These are phyloP conservation scores for Ibidorhyncha struthersii DNA, from an alignment of 2,113 vertebrate species.

Conservation along the genomic window DNA sequence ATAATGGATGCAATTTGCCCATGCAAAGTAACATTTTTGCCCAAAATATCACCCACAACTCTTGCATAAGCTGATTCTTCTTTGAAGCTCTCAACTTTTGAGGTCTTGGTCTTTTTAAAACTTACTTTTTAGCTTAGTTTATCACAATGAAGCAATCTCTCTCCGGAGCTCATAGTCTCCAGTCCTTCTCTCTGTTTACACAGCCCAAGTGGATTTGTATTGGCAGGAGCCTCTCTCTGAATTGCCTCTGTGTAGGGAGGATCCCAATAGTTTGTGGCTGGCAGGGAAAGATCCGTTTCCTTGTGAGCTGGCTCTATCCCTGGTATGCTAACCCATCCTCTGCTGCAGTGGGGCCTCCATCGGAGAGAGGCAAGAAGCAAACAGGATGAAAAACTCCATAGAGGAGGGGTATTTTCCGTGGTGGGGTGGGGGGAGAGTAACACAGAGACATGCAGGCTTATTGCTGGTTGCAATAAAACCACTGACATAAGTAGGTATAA, in stretches of 20 bases:
- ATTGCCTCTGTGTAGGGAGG: background rate
- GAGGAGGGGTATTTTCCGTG: background rate
- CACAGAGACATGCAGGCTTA: background rate
- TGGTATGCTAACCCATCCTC: background rate
- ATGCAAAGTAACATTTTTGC: background rate
- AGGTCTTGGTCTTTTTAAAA: background rate
- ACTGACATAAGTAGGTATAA: background rate
- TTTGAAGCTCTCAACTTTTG: background rate
- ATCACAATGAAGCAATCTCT: background rate
- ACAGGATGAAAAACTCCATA: background rate
- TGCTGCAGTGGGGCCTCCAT: background rate
- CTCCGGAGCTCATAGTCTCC: background rate
- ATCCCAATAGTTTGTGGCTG: background rate
- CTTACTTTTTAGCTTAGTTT: background rate
- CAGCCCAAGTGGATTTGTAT: background rate
- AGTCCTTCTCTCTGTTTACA: background rate
- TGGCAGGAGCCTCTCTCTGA: background rate
- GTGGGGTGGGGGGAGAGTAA: fast-evolving
- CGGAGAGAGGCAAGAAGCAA: background rate
- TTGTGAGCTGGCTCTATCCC: background rate
- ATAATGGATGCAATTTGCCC: background rate
- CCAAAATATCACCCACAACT: background rate
- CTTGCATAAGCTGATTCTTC: background rate
- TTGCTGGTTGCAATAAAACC: background rate
- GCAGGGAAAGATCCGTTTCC: background rate